Percentiles rank a stretch among this genome's conserved stretches.
These are phyloP conservation scores for Parasteatoda lunata DNA, from an alignment of 2,888 invertebrate genomes.

Conservation along the genomic window DNA sequence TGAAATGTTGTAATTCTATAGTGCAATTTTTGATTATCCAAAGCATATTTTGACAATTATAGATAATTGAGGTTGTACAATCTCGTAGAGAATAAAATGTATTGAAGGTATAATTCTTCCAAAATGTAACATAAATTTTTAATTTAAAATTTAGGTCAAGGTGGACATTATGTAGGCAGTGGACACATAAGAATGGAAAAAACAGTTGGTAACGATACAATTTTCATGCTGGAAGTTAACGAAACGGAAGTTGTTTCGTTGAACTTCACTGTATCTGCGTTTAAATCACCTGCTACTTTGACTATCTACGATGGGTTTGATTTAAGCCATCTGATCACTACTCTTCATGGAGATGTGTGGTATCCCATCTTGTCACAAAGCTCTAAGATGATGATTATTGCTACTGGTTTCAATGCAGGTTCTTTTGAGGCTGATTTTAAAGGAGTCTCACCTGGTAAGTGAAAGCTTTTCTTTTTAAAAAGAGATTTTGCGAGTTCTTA, in stretches of 20 bases:
- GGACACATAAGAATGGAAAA: slow-evolving; percentile 7
- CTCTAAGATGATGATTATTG: slow-evolving; percentile 45
- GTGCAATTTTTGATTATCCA: too few species aligned
- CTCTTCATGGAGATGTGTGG: slow-evolving; percentile 43
- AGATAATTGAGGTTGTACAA: too few species aligned
- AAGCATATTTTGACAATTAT: too few species aligned
- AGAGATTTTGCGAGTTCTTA: too few species aligned
- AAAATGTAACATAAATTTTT: neutral
- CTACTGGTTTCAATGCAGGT: slow-evolving; percentile 1
- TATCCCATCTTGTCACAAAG: slow-evolving; percentile 50
- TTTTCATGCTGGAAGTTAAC: slow-evolving; percentile 49
- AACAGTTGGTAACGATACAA: slow-evolving; percentile 20
- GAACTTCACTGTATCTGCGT: neutral
- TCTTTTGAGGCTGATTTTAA: slow-evolving; percentile 40
- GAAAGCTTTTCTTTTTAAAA: neutral
- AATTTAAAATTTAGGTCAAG: slow-evolving; percentile 26
- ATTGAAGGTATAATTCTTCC: neutral
- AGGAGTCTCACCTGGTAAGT: slow-evolving; percentile 36
- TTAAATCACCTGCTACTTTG: slow-evolving; percentile 26
- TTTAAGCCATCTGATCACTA: slow-evolving; percentile 24
- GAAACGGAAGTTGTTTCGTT: slow-evolving; percentile 27
- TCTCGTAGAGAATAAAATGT: too few species aligned
- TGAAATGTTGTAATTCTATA: too few species aligned
- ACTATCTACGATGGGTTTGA: slow-evolving; percentile 59
- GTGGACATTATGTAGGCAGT: slow-evolving; percentile 35